Base-by-base conservation (phyloP, 1,140 invertebrate species). In the Thalassaphorura encarpata region DNA sequence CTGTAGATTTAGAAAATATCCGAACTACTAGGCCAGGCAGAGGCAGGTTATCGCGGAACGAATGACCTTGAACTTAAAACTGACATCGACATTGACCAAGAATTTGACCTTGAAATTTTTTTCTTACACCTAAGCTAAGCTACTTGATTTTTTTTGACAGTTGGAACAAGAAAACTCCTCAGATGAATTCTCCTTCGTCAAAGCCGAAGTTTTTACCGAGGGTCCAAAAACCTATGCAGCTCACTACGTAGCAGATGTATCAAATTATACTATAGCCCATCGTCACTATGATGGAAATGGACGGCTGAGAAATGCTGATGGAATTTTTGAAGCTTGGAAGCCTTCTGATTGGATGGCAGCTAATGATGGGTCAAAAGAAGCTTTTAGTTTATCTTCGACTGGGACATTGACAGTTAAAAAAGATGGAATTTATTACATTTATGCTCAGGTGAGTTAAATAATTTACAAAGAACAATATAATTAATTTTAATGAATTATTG, bases 401-500 rank as follows among this genome's bases (percentile, higher is more conserved):
- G 80, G 80, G 2, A 67, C 69, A 13, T 60, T 82, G 1, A 77
- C 74, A 0, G 72, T 83, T 3, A 72, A 73, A 39, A 75, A 79
- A 46, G 50, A 74, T 18, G 81, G 81, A 40, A 64, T 83, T 4
- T 83, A 83, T 66, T 75, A 81, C 49, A 70, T 80, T n/a, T 83
- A 83, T 66, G 78, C 78, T 2, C 81, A 83, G 68, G 76, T 77
- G 66, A 49, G 41, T 16, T 26, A 50, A 13, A 18, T 24, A 33
- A 27, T 18, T 13, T 6, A 53, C 28, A 39, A 21, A 49, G 19
- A 21, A 24, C 48, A 19, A 24, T 39, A 31, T 39, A 41, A 40
- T 52, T 41, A 39, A 42, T 28, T 31, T 28, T 18, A 36, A 36
- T 36, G 6, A 52, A 36, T 27, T 60, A 52, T 61, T 54, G 18